Evolutionary conservation across 2,797 vertebrate genomes (phyloP), one percentile per base, ranked within the genome.

Genomic region (Tenualosa ilisha): DNA sequence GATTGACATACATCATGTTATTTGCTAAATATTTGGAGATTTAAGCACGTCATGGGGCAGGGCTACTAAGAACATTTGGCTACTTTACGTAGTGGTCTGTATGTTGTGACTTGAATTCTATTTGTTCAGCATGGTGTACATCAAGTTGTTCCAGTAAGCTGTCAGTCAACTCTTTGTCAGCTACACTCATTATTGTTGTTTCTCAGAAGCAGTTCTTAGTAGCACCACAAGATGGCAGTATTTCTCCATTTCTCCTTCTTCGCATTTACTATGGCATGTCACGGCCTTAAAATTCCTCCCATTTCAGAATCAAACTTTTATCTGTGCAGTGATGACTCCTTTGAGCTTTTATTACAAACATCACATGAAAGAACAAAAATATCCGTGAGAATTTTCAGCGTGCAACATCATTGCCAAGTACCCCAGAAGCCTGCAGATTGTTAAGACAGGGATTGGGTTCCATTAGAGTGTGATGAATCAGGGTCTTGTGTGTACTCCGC

Each of bases 171-270:
- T 3, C 4, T 40, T 75, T 31, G 40, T 40, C 15, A n/a, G 9
- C 8, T 24, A n/a, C 7, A 56, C 15, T 54, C 17, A 54, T 54
- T 56, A 22, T 7, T 8, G 7, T 63, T n/a, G 22, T 63, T 24
- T 24, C 59, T 24, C 40, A 46, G 72, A 79, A 17, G 3, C 37
- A 7, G 9, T 46, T 20, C 17, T 46, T 40, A 79, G 31, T 43
- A 22, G 6, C 20, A 24, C 59, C 72, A 79, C 72, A 79, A 79
- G 72, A 79, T 40, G 72, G 72, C 72, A 79, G 72, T 22, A 43
- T 79, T 43, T 79, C 37, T 79, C 72, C 17, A 79, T 79, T 79
- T 79, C 4, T 49, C 46, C 40, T 79, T 40, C 72, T 43, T 8
- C 72, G 15, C 24, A 17, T n/a, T 20, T 22, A 6, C 72, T 37